These are phyloP conservation scores for Noctilio leporinus DNA, from an alignment of 2,113 vertebrate species.

Conservation along the genomic window DNA sequence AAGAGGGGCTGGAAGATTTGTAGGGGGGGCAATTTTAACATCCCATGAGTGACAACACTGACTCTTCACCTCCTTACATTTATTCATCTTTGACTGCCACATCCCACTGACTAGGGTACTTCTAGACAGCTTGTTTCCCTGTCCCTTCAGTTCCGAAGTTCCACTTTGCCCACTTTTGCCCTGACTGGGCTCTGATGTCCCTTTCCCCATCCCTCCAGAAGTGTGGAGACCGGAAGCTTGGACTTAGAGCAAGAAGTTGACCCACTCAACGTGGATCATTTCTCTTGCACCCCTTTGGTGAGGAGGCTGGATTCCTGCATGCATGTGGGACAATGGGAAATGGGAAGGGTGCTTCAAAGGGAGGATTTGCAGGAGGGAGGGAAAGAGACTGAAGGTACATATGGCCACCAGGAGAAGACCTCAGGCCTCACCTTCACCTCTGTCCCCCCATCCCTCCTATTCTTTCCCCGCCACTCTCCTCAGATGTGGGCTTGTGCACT, in stretches of 20 bases:
- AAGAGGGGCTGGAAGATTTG: neutral
- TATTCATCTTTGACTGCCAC: neutral
- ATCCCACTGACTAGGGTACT: neutral
- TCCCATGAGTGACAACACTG: neutral
- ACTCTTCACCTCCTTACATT: neutral
- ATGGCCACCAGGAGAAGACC: neutral
- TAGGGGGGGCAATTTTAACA: neutral
- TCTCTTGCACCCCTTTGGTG: constrained; percentile 94
- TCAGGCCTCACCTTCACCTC: neutral
- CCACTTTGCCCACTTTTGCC: neutral
- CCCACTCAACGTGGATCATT: constrained; percentile 94
- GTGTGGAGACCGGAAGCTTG: constrained; percentile 82
- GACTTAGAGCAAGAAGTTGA: constrained; percentile 93
- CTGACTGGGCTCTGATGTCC: neutral
- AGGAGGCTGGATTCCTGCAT: neutral
- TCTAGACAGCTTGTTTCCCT: neutral
- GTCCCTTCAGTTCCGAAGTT: neutral
- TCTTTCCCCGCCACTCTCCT: neutral
- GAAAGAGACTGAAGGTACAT: neutral
- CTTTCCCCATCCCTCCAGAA: constrained; percentile 73
- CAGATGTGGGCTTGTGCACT: constrained; percentile 94
- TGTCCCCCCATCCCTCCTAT: neutral
- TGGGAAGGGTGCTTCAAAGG: neutral
- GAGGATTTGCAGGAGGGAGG: neutral
- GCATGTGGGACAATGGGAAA: accelerated